Conservation (phyloP, 2,888 invertebrate genomes). For the Caenorhabditis zanzibari region DNA sequence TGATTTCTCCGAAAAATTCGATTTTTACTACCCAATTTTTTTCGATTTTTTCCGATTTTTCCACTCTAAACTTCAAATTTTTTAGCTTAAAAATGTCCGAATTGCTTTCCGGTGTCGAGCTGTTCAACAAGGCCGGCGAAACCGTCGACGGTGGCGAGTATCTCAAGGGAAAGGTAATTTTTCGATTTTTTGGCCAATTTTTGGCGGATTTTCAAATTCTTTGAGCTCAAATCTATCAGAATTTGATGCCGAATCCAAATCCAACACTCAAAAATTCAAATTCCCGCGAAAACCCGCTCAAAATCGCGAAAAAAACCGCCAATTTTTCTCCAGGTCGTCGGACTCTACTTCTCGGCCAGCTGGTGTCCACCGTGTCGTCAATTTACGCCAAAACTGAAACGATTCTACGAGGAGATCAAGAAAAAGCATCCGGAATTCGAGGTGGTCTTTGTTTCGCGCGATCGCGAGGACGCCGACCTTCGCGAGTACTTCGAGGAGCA, state of each 20-base stretch:
- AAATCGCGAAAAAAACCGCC: not conserved
- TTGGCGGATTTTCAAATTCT: too few relatives aligned
- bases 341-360: conserved; percentile 86
- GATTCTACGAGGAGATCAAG: conserved; percentile 72
- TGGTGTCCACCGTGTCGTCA: conserved; percentile 85
- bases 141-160: conserved; percentile 72
- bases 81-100: too few relatives aligned
- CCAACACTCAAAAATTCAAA: not conserved
- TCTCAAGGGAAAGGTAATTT: conserved; percentile 79
- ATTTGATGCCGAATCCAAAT: not conserved
- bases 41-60: too few relatives aligned
- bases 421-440: conserved; percentile 80
- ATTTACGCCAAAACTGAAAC: conserved; percentile 82
- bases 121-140: too few relatives aligned
- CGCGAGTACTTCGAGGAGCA: conserved; percentile 80
- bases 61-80: too few relatives aligned
- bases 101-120: too few relatives aligned
- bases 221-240: too few relatives aligned
- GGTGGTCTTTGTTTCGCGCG: conserved; percentile 81
- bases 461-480: conserved; percentile 75
- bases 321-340: conserved; percentile 83
- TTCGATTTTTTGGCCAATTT: not conserved
- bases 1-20: too few relatives aligned
- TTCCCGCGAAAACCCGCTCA: not conserved
- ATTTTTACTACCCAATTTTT: too few relatives aligned